A percentile compares a stretch with the other conserved stretches of the same genome.
Evolutionary conservation across 2,888 invertebrate genomes (phyloP).

Genomic region (Dasypogon diadema): DNA sequence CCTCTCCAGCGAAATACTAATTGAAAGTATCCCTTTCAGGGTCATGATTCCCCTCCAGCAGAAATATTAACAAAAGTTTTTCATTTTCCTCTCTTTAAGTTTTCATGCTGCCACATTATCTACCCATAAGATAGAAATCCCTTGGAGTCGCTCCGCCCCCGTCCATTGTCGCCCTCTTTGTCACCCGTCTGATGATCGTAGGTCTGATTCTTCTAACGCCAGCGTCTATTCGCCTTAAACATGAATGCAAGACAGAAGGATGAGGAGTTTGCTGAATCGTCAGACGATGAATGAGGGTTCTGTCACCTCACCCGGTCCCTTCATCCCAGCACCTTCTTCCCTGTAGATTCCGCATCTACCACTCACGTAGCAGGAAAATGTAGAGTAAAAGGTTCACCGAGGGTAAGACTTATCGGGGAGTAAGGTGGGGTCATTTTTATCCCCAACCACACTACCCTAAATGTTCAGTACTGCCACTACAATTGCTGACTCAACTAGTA

Average conservation of each 20-base stretch:
- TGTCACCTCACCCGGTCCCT: background rate
- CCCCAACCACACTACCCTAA: conserved; percentile 35
- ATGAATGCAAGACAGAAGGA: conserved; percentile 29
- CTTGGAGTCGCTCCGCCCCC: conserved; percentile 15
- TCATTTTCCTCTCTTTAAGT: conserved; percentile 47
- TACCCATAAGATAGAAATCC: conserved; percentile 35
- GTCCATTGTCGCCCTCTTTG: conserved; percentile 22
- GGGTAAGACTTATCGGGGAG: background rate
- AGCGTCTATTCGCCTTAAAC: conserved; percentile 41
- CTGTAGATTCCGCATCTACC: conserved; percentile 10
- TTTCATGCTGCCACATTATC: conserved; percentile 48
- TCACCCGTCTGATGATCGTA: conserved; percentile 40
- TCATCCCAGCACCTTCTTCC: background rate
- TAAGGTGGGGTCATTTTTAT: conserved; percentile 8
- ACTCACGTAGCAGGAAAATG: conserved; percentile 38
- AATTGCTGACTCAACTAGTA: conserved; percentile 36
- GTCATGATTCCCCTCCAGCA: conserved; percentile 19
- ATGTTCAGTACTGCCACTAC: conserved; percentile 40
- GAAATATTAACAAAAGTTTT: conserved; percentile 35
- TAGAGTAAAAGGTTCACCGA: background rate
- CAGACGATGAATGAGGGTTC: conserved; percentile 32
- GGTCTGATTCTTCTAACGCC: conserved; percentile 38
- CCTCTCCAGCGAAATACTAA: conserved; percentile 25
- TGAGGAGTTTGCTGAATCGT: conserved; percentile 28
- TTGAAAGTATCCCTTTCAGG: conserved; percentile 48